phyloP scores from a whole-genome alignment of 1,140 invertebrate genomes.

The Drosophila littoralis region DNA sequence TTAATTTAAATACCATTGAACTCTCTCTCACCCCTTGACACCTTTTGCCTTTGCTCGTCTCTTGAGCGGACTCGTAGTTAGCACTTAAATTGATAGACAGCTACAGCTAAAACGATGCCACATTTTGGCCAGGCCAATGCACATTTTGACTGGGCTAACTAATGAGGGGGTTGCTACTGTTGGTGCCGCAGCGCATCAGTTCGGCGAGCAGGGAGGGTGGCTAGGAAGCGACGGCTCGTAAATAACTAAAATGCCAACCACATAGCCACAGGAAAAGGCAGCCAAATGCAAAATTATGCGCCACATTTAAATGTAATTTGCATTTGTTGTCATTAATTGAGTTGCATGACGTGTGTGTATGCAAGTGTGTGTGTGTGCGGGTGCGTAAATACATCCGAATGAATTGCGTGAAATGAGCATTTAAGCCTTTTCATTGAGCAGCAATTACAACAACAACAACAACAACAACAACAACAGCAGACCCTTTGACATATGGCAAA shows the following conservation, averaged over 20 bases:
- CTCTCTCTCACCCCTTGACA: too few relatives aligned
- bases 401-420: conserved; percentile 55
- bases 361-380: conserved; percentile 13
- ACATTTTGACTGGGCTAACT: conserved; percentile 3
- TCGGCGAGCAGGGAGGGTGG: too few relatives aligned
- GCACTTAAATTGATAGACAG: conserved; percentile 18
- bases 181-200: too few relatives aligned
- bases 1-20: too few relatives aligned
- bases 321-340: conserved; percentile 75
- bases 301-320: conserved; percentile 67
- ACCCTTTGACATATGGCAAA: conserved; percentile 31
- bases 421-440: conserved; percentile 49
- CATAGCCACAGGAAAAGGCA: conserved; percentile 38
- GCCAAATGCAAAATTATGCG: conserved; percentile 61
- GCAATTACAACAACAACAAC: conserved; percentile 8
- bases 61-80: neutral
- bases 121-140: conserved; percentile 11
- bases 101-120: conserved; percentile 23
- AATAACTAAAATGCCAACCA: conserved; percentile 46
- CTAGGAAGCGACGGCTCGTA: conserved; percentile 35
- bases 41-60: too few relatives aligned
- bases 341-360: conserved; percentile 34
- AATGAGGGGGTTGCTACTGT: too few relatives aligned
- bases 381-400: conserved; percentile 37
- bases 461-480: conserved; percentile 8